Conservation (phyloP, 2,888 invertebrate species). For the Patella pellucida region DNA sequence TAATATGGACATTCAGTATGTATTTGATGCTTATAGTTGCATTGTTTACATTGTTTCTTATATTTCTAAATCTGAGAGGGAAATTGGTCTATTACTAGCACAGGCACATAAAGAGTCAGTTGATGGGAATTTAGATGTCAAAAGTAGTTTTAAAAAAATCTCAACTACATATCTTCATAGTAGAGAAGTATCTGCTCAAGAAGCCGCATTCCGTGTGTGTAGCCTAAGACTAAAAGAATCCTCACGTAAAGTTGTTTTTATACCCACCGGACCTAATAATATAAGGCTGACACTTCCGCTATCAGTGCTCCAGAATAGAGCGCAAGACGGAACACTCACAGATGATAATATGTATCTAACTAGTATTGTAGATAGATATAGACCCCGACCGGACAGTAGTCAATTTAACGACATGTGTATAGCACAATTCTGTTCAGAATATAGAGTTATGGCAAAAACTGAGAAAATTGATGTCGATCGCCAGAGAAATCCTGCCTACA, state of each 20-base stretch:
- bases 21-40: conserved; percentile 19
- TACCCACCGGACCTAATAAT: conserved; percentile 30
- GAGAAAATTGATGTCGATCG: neutral
- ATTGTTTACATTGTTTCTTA: conserved; percentile 45
- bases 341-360: conserved; percentile 21
- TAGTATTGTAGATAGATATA: conserved; percentile 12
- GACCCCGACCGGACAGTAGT: neutral
- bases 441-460: conserved; percentile 15
- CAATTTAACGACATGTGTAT: conserved; percentile 8
- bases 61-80: conserved; percentile 40
- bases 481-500: conserved; percentile 4
- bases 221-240: conserved; percentile 28
- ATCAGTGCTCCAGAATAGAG: neutral
- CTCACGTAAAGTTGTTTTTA: conserved; percentile 28
- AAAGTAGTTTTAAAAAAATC: conserved; percentile 22
- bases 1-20: conserved; percentile 23
- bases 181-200: conserved; percentile 32
- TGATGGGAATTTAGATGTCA: conserved; percentile 26
- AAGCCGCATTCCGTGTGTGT: conserved; percentile 31
- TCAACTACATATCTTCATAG: conserved; percentile 29
- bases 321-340: neutral
- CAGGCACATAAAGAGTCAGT: conserved; percentile 25
- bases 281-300: neutral
- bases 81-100: conserved; percentile 28
- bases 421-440: conserved; percentile 22